Conservation (phyloP, 1,140 invertebrate genomes). For the Pseudoatta argentina region DNA sequence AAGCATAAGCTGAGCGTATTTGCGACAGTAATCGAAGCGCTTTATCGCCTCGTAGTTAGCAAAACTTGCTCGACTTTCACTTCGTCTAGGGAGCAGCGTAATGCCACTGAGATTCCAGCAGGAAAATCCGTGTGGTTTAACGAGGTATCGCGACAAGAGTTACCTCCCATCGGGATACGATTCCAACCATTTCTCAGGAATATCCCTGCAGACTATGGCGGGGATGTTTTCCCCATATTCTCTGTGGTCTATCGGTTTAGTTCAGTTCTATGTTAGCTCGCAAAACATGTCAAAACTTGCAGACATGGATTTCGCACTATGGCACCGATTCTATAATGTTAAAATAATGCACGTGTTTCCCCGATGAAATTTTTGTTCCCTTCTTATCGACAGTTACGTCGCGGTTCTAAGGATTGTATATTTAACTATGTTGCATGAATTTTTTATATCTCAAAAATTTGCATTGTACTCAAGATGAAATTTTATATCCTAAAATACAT, state of each 20-base stretch:
- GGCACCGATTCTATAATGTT: not conserved
- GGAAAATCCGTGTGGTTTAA: conserved; percentile 71
- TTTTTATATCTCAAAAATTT: not conserved
- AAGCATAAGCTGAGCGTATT: not conserved
- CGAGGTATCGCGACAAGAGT: conserved; percentile 73
- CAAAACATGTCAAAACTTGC: conserved; percentile 59
- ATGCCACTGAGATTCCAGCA: conserved; percentile 42
- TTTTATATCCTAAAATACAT: not conserved
- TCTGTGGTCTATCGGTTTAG: conserved; percentile 57
- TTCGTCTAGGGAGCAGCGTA: conserved; percentile 38
- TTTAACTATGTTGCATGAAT: not conserved
- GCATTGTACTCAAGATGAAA: not conserved
- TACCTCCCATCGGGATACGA: conserved; percentile 65
- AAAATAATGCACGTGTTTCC: not conserved
- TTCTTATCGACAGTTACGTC: not conserved
- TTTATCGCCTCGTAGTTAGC: conserved; percentile 62
- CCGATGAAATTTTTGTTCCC: not conserved
- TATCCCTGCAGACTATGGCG: conserved; percentile 65
- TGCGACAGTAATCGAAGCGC: conserved; percentile 43
- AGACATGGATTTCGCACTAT: conserved; percentile 4
- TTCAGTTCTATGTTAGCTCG: conserved; percentile 50
- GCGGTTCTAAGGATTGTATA: not conserved
- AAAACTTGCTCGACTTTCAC: conserved; percentile 52
- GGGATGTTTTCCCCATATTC: conserved; percentile 54
- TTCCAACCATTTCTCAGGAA: conserved; percentile 73